Percentiles rank a stretch among this genome's conserved stretches.
Evolutionary conservation across 2,888 invertebrate genomes (phyloP).

Genomic region (Drosophila formosana): DNA sequence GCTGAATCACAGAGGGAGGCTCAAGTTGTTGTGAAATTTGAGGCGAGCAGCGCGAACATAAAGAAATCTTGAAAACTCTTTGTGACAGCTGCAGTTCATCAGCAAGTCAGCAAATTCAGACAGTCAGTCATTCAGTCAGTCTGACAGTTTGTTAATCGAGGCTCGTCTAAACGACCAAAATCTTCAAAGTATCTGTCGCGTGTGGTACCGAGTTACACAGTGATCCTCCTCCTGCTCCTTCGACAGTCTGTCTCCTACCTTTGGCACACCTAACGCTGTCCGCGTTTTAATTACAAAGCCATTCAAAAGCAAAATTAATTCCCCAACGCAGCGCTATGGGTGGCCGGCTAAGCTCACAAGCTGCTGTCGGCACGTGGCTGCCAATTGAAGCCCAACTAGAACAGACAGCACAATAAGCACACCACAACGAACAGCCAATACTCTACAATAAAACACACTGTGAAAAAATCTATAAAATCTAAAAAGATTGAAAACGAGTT

Average conservation of each 20-base stretch:
- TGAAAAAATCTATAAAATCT: neutral
- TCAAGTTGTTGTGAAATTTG: conserved; percentile 58
- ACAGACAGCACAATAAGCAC: neutral
- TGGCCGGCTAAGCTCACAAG: conserved; percentile 44
- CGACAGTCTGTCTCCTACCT: neutral
- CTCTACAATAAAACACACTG: conserved; percentile 13
- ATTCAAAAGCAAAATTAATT: conserved; percentile 73
- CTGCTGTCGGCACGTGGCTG: conserved; percentile 68
- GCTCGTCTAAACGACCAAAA: conserved; percentile 32
- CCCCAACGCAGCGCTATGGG: conserved; percentile 32
- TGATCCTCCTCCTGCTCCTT: neutral
- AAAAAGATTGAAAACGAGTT: too few relatives aligned
- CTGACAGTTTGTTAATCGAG: conserved; percentile 54
- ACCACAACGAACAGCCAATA: conserved; percentile 10
- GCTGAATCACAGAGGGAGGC: conserved; percentile 21
- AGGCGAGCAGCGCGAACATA: conserved; percentile 20
- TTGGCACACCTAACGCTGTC: conserved; percentile 27
- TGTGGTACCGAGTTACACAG: neutral
- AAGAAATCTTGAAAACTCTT: conserved; percentile 26
- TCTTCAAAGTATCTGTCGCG: conserved; percentile 23
- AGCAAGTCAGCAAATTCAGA: conserved; percentile 32
- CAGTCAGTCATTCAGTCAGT: conserved; percentile 20
- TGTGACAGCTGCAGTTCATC: conserved; percentile 65
- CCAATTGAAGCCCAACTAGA: conserved; percentile 34
- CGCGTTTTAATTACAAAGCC: conserved; percentile 71